Evolutionary conservation across 2,797 vertebrate genomes (phyloP).

Genomic region (Microhierax caerulescens): DNA sequence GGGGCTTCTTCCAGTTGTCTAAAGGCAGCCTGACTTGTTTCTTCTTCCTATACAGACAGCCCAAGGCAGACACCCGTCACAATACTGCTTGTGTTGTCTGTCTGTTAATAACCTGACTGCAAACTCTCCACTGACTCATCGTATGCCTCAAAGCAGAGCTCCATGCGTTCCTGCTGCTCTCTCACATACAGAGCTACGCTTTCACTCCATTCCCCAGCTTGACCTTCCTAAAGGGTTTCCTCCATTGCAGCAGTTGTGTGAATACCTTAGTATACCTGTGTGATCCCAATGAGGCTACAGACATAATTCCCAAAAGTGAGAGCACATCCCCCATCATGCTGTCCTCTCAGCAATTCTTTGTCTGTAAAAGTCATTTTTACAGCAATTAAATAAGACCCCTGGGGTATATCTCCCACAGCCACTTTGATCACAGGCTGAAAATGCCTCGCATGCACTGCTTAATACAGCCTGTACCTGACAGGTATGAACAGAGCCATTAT

Average conservation of each 20-base stretch:
- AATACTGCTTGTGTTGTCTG: background rate
- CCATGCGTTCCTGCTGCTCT: background rate
- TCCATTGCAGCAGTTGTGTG: background rate
- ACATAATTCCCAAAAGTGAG: background rate
- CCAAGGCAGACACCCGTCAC: background rate
- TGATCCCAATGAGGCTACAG: background rate
- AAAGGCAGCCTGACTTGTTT: background rate
- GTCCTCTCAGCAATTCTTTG: background rate
- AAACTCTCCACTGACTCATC: background rate
- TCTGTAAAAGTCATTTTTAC: slow-evolving; percentile 48
- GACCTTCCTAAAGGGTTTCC: background rate
- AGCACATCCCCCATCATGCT: background rate
- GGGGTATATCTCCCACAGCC: slow-evolving; percentile 32
- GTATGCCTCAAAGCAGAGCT: background rate
- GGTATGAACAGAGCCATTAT: slow-evolving; percentile 28
- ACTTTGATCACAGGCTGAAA: slow-evolving; percentile 60
- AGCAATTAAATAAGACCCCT: slow-evolving; percentile 43
- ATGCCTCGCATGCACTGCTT: slow-evolving; percentile 17
- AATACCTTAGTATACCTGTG: background rate
- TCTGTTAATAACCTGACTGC: background rate
- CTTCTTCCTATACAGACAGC: background rate
- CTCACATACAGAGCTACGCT: background rate
- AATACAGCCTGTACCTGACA: slow-evolving; percentile 27
- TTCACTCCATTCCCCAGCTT: rapidly evolving
- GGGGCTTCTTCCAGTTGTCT: background rate